Conservation (phyloP, 2,797 vertebrate genomes). For the Ataeniobius toweri region DNA sequence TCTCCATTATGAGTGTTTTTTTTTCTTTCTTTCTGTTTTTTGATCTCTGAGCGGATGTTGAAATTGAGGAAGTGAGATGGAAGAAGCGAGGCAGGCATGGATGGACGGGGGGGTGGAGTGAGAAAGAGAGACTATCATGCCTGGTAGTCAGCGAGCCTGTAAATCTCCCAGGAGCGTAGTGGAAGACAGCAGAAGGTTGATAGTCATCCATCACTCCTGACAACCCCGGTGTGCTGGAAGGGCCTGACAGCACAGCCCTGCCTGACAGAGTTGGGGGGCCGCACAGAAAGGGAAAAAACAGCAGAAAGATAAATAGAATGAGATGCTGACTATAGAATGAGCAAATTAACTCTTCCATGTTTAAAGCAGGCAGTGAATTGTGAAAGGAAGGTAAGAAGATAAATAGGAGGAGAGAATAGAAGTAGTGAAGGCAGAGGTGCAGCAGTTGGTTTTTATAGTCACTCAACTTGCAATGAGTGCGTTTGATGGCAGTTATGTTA, state of each 20-base stretch:
- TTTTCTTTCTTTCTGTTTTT: slow-evolving; percentile 55
- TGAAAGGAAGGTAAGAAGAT: slow-evolving; percentile 51
- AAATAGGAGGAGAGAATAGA: slow-evolving; percentile 42
- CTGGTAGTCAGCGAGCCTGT: slow-evolving; percentile 88
- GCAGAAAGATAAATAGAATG: slow-evolving; percentile 84
- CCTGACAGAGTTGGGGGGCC: slow-evolving; percentile 41
- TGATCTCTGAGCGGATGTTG: slow-evolving; percentile 69
- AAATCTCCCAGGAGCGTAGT: slow-evolving; percentile 91
- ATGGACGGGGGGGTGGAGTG: slow-evolving; percentile 76
- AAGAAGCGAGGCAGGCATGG: slow-evolving; percentile 66
- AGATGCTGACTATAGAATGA: slow-evolving; percentile 84
- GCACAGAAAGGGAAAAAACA: slow-evolving; percentile 51
- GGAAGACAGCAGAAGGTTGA: slow-evolving; percentile 95
- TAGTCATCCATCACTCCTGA: slow-evolving; percentile 97
- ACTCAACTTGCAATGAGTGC: slow-evolving; percentile 59
- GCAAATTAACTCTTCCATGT: slow-evolving; percentile 89
- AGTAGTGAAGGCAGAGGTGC: slow-evolving; percentile 44
- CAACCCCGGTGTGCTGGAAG: slow-evolving; percentile 90
- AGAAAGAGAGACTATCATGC: slow-evolving; percentile 88
- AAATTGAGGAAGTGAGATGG: slow-evolving; percentile 75
- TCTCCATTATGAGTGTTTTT: slow-evolving; percentile 70
- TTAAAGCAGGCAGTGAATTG: slow-evolving; percentile 75
- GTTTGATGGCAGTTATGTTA: slow-evolving; percentile 47
- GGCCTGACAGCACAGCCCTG: slow-evolving; percentile 86
- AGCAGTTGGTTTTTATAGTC: slow-evolving; percentile 53